A percentile compares a stretch with the other conserved stretches of the same genome.
Conservation (phyloP, 2,797 vertebrate genomes). For the Pelochelys cantorii region DNA sequence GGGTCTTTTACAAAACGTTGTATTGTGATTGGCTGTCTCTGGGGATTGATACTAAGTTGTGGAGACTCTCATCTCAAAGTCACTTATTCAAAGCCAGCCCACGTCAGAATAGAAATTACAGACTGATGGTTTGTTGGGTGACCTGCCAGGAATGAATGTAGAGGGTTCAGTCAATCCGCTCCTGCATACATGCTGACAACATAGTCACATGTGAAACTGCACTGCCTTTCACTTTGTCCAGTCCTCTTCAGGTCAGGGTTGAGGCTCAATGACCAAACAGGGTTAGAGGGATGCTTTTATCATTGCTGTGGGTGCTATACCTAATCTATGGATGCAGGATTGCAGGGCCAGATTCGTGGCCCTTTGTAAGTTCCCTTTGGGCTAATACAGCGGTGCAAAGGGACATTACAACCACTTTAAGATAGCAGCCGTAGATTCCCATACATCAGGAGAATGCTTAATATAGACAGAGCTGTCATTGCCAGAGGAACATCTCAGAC, state of each 20-base stretch:
- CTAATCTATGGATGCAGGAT: not conserved
- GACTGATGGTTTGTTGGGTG: not conserved
- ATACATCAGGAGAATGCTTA: not conserved
- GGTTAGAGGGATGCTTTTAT: not conserved
- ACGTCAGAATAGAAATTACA: not conserved
- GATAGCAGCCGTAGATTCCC: not conserved
- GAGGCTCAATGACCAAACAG: not conserved
- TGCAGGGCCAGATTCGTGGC: not conserved
- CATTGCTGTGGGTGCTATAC: not conserved
- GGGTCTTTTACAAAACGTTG: not conserved
- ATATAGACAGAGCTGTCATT: not conserved
- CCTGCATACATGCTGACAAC: not conserved
- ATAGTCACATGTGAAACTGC: not conserved
- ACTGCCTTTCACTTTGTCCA: not conserved
- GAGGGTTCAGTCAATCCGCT: not conserved
- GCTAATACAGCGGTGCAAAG: not conserved
- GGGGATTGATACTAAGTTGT: rapidly evolving
- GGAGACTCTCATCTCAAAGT: not conserved
- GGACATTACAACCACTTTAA: not conserved
- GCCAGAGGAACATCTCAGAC: not conserved
- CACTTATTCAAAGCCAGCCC: not conserved
- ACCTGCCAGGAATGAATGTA: not conserved
- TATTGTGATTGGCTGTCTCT: rapidly evolving
- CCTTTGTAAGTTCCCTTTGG: not conserved
- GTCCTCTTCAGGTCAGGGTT: not conserved